These are phyloP conservation scores for Rhinoraja longicauda DNA, from an alignment of 2,797 vertebrate species.

Conservation along the genomic window DNA sequence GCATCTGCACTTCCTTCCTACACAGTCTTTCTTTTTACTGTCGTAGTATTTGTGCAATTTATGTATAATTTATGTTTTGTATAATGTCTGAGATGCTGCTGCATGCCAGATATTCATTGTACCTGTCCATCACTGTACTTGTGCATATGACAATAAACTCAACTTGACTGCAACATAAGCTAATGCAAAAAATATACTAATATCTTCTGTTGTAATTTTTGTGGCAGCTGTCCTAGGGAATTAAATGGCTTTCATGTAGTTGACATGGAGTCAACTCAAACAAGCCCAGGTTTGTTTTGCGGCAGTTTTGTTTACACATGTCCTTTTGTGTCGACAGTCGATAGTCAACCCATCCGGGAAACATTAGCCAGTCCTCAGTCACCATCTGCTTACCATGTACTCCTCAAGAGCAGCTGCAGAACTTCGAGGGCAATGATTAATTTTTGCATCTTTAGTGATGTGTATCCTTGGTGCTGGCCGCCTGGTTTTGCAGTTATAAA, in stretches of 20 bases:
- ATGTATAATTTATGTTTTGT: no score
- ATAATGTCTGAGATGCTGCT: no score
- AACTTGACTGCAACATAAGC: neutral
- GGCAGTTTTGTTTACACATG: neutral
- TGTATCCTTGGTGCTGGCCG: neutral
- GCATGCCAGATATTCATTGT: no score
- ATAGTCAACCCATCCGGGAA: neutral
- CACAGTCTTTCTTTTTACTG: no score
- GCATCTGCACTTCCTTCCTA: no score
- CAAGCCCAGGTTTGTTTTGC: neutral
- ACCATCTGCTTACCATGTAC: neutral
- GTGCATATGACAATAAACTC: no score
- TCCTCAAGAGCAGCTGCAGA: neutral
- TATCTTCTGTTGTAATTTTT: neutral
- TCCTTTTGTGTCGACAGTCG: neutral
- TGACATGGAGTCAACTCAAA: neutral
- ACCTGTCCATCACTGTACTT: no score
- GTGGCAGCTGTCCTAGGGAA: neutral
- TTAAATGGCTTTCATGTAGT: neutral
- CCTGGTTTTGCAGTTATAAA: neutral
- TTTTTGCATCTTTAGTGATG: neutral
- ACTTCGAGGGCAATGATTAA: neutral
- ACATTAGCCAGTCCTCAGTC: neutral
- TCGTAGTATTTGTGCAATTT: no score
- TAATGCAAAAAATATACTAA: neutral